Evolutionary conservation across 2,113 vertebrate species (phyloP).

Genomic region (Manacus vitellinus): DNA sequence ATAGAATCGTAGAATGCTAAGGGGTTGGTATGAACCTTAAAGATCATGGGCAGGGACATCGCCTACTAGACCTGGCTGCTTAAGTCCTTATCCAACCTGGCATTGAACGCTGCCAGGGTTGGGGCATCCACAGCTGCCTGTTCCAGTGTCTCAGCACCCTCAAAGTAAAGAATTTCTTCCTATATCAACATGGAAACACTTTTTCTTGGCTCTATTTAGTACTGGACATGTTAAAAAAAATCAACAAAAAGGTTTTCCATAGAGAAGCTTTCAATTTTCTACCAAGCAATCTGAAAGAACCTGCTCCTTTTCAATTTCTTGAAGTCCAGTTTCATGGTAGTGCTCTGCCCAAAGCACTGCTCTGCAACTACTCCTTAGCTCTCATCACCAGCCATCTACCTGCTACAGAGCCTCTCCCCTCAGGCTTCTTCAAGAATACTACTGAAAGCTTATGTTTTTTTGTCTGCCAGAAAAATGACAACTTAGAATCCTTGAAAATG

Average conservation of each 20-base stretch:
- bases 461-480: background rate
- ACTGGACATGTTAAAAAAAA: background rate
- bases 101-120: background rate
- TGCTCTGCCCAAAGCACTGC: background rate
- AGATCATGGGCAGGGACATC: background rate
- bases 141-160: background rate
- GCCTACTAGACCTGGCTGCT: background rate
- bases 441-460: background rate
- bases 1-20: background rate
- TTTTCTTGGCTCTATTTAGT: background rate
- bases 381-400: background rate
- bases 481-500: background rate
- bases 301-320: background rate
- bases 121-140: background rate
- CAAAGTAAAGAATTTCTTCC: background rate
- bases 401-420: background rate
- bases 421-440: background rate
- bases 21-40: too few species aligned
- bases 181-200: background rate
- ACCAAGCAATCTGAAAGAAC: background rate
- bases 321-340: background rate
- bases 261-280: background rate
- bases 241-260: accelerated
- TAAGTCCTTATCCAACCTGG: background rate
- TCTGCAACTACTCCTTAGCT: background rate